phyloP scores from a whole-genome alignment of 2,888 invertebrate genomes.

The Microchrysa polita region DNA sequence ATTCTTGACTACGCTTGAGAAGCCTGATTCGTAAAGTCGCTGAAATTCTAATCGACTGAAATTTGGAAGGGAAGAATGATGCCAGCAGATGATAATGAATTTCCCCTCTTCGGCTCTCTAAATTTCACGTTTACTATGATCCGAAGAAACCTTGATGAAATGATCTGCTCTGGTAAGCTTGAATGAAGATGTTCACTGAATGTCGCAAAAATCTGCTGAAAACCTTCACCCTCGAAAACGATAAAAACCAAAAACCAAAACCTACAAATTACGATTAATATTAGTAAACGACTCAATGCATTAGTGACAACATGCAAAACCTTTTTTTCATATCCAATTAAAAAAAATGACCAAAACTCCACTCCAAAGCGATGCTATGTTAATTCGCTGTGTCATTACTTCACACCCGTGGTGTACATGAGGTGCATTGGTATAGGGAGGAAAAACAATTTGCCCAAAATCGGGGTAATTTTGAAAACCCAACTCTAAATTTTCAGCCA shows the following conservation, averaged over 20 bases:
- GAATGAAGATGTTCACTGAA: too few species aligned
- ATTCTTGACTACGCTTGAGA: too few species aligned
- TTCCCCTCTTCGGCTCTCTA: too few species aligned
- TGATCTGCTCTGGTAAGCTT: too few species aligned
- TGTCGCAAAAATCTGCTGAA: neutral
- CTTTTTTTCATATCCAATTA: neutral
- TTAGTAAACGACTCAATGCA: conserved; percentile 7
- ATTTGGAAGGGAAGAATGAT: too few species aligned
- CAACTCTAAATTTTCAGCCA: too few species aligned
- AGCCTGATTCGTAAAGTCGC: too few species aligned
- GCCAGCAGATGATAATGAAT: too few species aligned
- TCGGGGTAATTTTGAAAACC: too few species aligned
- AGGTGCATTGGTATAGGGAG: conserved; percentile 25
- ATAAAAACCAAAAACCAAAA: neutral
- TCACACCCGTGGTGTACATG: conserved; percentile 8
- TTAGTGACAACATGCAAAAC: conserved; percentile 24
- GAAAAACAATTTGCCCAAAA: conserved; percentile 32
- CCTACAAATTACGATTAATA: conserved; percentile 8
- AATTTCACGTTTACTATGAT: too few species aligned
- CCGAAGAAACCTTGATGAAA: too few species aligned
- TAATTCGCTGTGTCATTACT: conserved; percentile 11
- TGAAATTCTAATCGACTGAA: too few species aligned
- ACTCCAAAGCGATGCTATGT: neutral
- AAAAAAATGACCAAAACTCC: neutral
- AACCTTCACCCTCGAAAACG: neutral